Evolutionary conservation across 2,888 invertebrate species (phyloP).

Genomic region (Adelphocoris suturalis): DNA sequence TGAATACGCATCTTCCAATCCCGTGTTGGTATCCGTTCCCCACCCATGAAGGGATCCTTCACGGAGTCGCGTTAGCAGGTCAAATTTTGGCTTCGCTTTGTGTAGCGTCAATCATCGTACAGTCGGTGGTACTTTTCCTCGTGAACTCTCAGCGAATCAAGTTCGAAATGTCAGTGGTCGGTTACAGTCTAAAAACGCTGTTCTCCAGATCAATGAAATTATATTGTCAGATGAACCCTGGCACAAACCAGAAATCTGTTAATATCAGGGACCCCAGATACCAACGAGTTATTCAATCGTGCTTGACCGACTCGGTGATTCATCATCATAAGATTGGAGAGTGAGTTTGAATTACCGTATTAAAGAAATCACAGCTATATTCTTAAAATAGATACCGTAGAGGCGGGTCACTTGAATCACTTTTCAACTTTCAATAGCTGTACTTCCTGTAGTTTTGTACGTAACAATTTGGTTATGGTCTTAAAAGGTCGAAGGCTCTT

Average conservation of each 20-base stretch:
- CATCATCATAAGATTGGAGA: background rate
- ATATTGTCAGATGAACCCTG: background rate
- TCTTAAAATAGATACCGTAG: too few relatives aligned
- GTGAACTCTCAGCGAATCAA: background rate
- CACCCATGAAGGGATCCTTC: background rate
- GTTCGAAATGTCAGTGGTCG: background rate
- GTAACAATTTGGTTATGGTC: too few relatives aligned
- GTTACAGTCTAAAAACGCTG: background rate
- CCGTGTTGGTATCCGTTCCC: constrained; percentile 9
- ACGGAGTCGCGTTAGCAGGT: background rate
- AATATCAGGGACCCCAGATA: background rate
- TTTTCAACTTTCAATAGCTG: too few relatives aligned
- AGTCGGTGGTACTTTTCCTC: background rate
- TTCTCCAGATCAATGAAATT: background rate
- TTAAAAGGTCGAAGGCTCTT: too few relatives aligned
- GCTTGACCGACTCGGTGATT: background rate
- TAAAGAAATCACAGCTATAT: too few relatives aligned
- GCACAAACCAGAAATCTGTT: background rate
- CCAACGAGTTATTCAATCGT: background rate
- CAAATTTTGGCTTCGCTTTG: background rate
- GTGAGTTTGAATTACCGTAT: too few relatives aligned
- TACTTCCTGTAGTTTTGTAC: too few relatives aligned
- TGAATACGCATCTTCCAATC: background rate
- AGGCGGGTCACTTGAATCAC: too few relatives aligned
- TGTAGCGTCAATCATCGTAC: background rate